phyloP scores from a whole-genome alignment of 2,113 vertebrate species.

The Corvus hawaiiensis region DNA sequence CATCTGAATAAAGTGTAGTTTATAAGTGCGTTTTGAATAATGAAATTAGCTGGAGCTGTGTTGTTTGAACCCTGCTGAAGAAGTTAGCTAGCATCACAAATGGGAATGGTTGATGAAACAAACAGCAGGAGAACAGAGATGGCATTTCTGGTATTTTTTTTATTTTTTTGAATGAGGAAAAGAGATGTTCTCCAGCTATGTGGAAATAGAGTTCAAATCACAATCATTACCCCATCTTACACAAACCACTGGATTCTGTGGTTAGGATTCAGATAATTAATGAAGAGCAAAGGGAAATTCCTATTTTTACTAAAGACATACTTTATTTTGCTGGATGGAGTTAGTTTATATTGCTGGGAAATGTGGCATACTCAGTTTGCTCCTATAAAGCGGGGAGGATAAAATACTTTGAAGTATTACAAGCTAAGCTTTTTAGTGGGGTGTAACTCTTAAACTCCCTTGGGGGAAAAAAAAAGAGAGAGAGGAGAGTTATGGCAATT shows the following conservation, averaged over 20 bases:
- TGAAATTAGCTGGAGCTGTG: background rate
- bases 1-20: background rate
- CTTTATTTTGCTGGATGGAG: conserved; percentile 4
- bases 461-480: background rate
- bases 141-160: background rate
- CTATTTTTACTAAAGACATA: background rate
- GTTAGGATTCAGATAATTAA: background rate
- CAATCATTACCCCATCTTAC: background rate
- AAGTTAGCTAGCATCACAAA: background rate
- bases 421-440: background rate
- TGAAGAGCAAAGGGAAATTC: conserved; percentile 17
- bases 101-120: background rate
- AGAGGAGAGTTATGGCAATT: background rate
- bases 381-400: background rate
- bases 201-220: background rate
- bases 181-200: background rate
- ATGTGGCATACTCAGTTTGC: background rate
- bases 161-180: background rate
- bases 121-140: background rate
- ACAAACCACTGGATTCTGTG: background rate
- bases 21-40: background rate
- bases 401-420: background rate
- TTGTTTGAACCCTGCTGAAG: background rate
- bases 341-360: background rate
- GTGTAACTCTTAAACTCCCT: background rate